phyloP scores from a whole-genome alignment of 2,888 invertebrate species.

The Dioctria linearis region DNA sequence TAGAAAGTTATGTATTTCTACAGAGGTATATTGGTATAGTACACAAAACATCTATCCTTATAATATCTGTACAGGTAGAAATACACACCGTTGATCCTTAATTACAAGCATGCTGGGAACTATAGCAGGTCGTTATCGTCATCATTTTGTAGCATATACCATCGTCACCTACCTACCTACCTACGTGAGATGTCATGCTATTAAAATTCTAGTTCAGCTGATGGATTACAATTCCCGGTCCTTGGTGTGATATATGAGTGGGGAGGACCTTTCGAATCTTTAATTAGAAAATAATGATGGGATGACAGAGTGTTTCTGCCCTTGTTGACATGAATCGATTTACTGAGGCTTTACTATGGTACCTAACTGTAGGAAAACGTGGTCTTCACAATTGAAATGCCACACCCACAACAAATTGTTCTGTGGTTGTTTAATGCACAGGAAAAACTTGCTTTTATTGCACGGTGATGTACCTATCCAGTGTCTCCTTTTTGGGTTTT shows the following conservation, averaged over 20 bases:
- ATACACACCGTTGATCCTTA: constrained; percentile 2
- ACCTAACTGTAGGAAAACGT: neutral
- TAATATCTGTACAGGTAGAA: neutral
- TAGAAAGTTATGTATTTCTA: neutral
- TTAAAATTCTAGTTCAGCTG: constrained; percentile 50
- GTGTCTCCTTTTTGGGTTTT: constrained; percentile 17
- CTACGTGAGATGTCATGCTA: constrained; percentile 38
- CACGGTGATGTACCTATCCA: constrained; percentile 16
- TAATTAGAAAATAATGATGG: constrained; percentile 49
- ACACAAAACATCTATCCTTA: neutral
- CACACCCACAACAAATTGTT: constrained; percentile 48
- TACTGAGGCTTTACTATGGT: constrained; percentile 17
- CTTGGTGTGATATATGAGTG: constrained; percentile 43
- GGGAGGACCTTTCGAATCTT: constrained; percentile 44
- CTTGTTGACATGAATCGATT: constrained; percentile 49
- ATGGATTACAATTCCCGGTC: constrained; percentile 41
- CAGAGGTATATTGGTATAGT: neutral
- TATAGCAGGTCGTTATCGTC: constrained; percentile 23
- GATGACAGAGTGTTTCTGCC: constrained; percentile 44
- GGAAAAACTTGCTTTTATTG: constrained; percentile 22
- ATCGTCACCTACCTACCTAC: constrained; percentile 23
- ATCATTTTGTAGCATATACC: constrained; percentile 21
- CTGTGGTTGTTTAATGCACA: constrained; percentile 29
- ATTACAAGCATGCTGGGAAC: constrained; percentile 29
- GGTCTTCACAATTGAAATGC: constrained; percentile 30